These are phyloP conservation scores for Pocillopora verrucosa DNA, from an alignment of 64 coral and sea anemone genomes.

Conservation along the genomic window DNA sequence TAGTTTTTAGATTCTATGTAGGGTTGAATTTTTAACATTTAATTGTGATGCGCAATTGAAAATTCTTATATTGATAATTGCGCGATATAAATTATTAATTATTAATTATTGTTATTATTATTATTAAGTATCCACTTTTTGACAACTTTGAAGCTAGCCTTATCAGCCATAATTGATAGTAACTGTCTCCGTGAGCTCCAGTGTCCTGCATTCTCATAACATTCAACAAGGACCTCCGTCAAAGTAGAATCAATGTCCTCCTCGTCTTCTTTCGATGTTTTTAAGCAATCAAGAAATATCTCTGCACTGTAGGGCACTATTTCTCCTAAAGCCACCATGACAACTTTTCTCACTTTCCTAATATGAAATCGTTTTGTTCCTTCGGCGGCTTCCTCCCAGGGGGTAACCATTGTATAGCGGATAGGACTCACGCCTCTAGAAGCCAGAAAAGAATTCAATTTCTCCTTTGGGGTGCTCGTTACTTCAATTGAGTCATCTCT, in stretches of 20 bases:
- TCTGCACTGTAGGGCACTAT: slow-evolving; percentile 30
- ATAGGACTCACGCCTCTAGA: slow-evolving; percentile 39
- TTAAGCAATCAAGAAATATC: background rate
- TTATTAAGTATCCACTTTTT: slow-evolving; percentile 48
- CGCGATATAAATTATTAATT: no score
- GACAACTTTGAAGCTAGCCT: slow-evolving; percentile 40
- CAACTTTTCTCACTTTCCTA: slow-evolving; percentile 46
- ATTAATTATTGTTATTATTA: no score
- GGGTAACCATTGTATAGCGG: slow-evolving; percentile 33
- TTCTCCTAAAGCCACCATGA: slow-evolving; percentile 39
- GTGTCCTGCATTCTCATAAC: slow-evolving; percentile 26
- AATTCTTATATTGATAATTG: no score
- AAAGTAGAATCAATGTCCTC: slow-evolving; percentile 3
- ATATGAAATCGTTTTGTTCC: slow-evolving; percentile 45
- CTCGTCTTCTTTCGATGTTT: slow-evolving; percentile 15
- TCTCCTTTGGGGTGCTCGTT: slow-evolving; percentile 2
- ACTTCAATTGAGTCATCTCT: background rate
- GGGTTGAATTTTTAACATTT: no score
- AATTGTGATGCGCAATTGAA: no score
- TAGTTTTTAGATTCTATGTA: no score
- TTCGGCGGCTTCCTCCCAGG: slow-evolving; percentile 61
- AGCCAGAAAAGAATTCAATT: slow-evolving; percentile 45
- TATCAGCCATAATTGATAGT: slow-evolving; percentile 47
- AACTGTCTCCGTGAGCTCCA: slow-evolving; percentile 26
- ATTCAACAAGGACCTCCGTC: slow-evolving; percentile 24